Evolutionary conservation across 2,888 invertebrate genomes (phyloP), one percentile per base, ranked within the genome.

Genomic region (Cyclophora punctaria): DNA sequence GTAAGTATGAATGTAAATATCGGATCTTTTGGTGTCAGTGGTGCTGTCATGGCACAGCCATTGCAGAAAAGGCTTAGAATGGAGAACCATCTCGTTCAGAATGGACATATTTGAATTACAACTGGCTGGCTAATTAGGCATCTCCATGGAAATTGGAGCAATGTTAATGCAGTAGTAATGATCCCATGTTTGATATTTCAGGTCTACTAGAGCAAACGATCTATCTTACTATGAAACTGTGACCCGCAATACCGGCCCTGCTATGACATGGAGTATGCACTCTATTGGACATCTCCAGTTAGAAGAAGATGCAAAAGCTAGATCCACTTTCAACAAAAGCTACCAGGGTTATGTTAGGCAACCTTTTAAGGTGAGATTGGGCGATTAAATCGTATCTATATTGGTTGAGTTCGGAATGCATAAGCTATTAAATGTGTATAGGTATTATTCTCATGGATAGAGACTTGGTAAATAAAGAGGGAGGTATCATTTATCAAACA

Each of bases 211-310:
- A 51, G 67, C 78, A 0, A 91, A 91, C 63, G 91, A 92, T 60
- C 66, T 92, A 33, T 62, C 74, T 0, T 89, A 89, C 61, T 92
- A 92, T 72, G 90, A 89, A 59, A 76, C 84, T 0, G 88, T 89
- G 6, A 91, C 91, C 0, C 77, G 91, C 0, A 65, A 65, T 44
- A 77, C 69, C 33, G 91, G 91, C 0, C 91, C 91, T 1, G 91
- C 91, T 0, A 91, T 92, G 91, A 91, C 91, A 1, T 91, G 91
- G 91, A 90, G 91, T 46, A 91, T 91, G 90, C 91, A 91, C 66
- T 74, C 90, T 1, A 83, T 91, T 2, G 91, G 91, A 3, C 89
- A 89, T 57, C 69, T 91, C 42, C 79, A 80, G 34, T 58, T 89
- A 6, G 77, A 71, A 1, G 78, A 90, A 41, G 57, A 66, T 2